These are phyloP conservation scores for Nomada flava DNA, from an alignment of 2,888 invertebrate genomes.

Conservation along the genomic window DNA sequence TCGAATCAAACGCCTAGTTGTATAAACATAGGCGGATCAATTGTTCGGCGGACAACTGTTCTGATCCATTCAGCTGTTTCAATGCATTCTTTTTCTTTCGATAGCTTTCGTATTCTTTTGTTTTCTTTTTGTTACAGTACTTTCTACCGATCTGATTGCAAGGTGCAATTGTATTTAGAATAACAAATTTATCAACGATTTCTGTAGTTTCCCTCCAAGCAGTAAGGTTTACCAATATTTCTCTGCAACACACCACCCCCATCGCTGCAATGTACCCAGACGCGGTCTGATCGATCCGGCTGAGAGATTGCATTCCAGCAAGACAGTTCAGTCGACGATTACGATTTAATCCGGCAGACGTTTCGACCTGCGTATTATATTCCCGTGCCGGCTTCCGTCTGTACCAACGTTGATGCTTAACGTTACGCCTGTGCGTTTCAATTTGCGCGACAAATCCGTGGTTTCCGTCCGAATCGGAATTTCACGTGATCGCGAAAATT, in stretches of 20 bases:
- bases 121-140: background rate
- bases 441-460: slow-evolving; percentile 36
- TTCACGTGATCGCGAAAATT: slow-evolving; percentile 44
- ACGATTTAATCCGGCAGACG: slow-evolving; percentile 69
- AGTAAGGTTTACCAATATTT: too few relatives aligned
- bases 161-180: background rate
- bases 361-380: slow-evolving; percentile 39
- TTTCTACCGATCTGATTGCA: too few relatives aligned
- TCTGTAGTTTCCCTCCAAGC: too few relatives aligned
- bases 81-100: background rate
- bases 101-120: background rate
- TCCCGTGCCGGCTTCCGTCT: slow-evolving; percentile 11
- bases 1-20: slow-evolving; percentile 5
- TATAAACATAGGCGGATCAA: background rate
- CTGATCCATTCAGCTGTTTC: background rate
- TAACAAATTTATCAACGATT: background rate
- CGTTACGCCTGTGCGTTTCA: slow-evolving; percentile 29
- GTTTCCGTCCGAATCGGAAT: slow-evolving; percentile 32
- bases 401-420: slow-evolving; percentile 38
- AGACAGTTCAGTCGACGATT: slow-evolving; percentile 64
- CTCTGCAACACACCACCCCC: too few relatives aligned
- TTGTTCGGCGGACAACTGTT: slow-evolving; percentile 11
- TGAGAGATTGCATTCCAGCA: slow-evolving; percentile 59
- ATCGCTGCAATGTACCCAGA: slow-evolving; percentile 13
- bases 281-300: slow-evolving; percentile 60